Evolutionary conservation across 1,140 invertebrate species (phyloP).

Genomic region (Helicoverpa armigera): DNA sequence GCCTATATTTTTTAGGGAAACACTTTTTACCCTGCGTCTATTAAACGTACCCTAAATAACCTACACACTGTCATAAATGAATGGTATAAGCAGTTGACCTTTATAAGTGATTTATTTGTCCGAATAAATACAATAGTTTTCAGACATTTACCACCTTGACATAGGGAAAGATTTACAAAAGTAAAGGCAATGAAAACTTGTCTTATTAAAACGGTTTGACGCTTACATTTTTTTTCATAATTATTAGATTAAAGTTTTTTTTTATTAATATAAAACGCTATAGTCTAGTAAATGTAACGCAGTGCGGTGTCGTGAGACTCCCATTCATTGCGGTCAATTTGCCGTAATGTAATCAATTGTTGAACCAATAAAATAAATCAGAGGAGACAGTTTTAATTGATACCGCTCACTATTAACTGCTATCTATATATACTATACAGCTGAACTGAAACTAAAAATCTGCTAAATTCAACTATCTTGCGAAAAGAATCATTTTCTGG

Average conservation of each 20-base stretch:
- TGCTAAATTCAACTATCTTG: not conserved
- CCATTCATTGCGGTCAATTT: conserved; percentile 85
- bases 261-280: not conserved
- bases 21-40: too few relatives aligned
- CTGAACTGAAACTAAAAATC: conserved; percentile 17
- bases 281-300: conserved; percentile 61
- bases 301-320: conserved; percentile 71
- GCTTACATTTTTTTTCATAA: too few relatives aligned
- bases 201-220: too few relatives aligned
- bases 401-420: conserved; percentile 80
- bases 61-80: too few relatives aligned
- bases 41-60: too few relatives aligned
- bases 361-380: conserved; percentile 86
- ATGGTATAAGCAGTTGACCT: too few relatives aligned
- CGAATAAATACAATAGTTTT: too few relatives aligned
- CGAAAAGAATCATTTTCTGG: not conserved
- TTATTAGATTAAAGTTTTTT: not conserved
- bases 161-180: too few relatives aligned
- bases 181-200: too few relatives aligned
- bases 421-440: conserved; percentile 46
- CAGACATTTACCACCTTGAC: too few relatives aligned
- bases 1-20: too few relatives aligned
- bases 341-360: conserved; percentile 86
- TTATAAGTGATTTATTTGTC: too few relatives aligned
- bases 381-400: conserved; percentile 84